Evolutionary conservation across 2,113 vertebrate genomes (phyloP).

Genomic region (Spea multiplicata): DNA sequence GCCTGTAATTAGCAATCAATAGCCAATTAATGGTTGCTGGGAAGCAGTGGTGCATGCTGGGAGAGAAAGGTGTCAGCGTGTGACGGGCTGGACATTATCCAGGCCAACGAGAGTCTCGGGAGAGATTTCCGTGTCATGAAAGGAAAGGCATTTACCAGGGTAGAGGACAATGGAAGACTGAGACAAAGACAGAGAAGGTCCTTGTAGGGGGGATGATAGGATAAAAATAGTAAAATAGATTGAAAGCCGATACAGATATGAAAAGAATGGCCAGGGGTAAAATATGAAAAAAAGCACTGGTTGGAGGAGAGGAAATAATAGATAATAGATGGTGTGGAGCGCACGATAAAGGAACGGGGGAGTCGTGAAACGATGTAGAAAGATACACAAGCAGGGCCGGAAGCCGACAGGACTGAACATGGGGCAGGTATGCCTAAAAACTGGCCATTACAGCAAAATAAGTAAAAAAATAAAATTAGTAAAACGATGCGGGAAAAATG

Average conservation of each 20-base stretch:
- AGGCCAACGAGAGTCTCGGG: conserved; percentile 30
- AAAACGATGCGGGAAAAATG: background rate
- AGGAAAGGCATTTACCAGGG: background rate
- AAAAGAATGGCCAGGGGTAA: too few relatives aligned
- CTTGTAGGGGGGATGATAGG: background rate
- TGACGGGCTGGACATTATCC: conserved; percentile 46
- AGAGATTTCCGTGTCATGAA: conserved; percentile 5
- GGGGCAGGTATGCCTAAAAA: background rate
- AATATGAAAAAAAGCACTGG: background rate
- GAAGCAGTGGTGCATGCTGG: conserved; percentile 42
- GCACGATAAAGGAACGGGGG: background rate
- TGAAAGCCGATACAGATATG: too few relatives aligned
- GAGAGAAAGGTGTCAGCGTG: conserved; percentile 41
- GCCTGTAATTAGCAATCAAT: conserved; percentile 50
- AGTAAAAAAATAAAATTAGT: background rate
- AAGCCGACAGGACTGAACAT: too few relatives aligned
- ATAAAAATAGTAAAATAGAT: background rate
- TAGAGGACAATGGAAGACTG: background rate
- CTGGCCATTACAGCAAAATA: conserved; percentile 2
- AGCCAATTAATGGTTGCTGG: conserved; percentile 48
- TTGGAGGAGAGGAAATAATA: background rate
- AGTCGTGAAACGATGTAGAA: background rate
- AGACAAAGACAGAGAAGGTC: background rate
- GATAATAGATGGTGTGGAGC: background rate
- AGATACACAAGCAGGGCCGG: background rate